Conservation (phyloP, 30 jellyfish, hydroid and myxozoan genomes). For the Aurelia aurita complex sp. Pacific region DNA sequence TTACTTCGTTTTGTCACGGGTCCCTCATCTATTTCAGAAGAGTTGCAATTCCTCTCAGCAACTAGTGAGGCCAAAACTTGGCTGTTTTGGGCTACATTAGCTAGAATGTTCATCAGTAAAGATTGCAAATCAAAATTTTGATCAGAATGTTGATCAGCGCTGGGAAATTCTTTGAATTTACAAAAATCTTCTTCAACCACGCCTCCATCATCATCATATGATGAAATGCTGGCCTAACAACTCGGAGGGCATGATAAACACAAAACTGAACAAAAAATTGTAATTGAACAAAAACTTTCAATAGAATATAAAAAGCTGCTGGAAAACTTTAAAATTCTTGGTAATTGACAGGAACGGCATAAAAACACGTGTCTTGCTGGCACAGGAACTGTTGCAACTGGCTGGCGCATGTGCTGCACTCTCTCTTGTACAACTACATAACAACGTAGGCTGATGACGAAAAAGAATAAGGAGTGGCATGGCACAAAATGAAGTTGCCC, state of each 20-base stretch:
- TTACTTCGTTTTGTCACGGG: neutral
- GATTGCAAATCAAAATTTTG: slow-evolving; percentile 24
- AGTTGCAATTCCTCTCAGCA: slow-evolving; percentile 29
- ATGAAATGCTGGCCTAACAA: slow-evolving; percentile 11
- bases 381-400: slow-evolving; percentile 50
- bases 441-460: slow-evolving; percentile 53
- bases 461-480: neutral
- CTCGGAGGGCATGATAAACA: neutral
- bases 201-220: slow-evolving; percentile 20
- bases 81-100: slow-evolving; percentile 38
- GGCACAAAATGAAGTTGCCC: too few relatives aligned
- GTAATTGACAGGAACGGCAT: neutral
- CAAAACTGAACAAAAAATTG: neutral
- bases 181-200: slow-evolving; percentile 17
- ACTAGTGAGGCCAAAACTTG: slow-evolving; percentile 29
- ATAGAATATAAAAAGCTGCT: neutral
- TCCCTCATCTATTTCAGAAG: slow-evolving; percentile 1
- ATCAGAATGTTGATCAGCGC: too few relatives aligned
- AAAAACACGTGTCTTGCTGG: slow-evolving; percentile 35
- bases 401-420: slow-evolving; percentile 50
- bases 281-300: neutral
- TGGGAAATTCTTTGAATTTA: slow-evolving; percentile 19
- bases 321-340: neutral
- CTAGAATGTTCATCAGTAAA: slow-evolving; percentile 9
- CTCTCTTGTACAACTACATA: slow-evolving; percentile 44